These are phyloP conservation scores for Spatulosminthurus flaviceps DNA, from an alignment of 2,888 invertebrate genomes.

Conservation along the genomic window DNA sequence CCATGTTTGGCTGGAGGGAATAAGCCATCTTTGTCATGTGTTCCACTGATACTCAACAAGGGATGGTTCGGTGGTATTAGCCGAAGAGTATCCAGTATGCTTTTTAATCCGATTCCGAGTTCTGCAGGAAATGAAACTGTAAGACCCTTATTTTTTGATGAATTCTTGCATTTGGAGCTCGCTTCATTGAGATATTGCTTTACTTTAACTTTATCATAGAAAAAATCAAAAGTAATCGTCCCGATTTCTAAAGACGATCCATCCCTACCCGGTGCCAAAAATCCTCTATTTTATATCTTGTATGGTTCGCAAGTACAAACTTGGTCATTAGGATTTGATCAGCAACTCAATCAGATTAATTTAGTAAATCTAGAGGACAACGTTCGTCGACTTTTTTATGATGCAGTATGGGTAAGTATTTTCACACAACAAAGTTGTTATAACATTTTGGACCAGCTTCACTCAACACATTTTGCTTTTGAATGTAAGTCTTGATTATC, in stretches of 20 bases:
- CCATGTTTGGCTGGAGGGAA: constrained; percentile 73
- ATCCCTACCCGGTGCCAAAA: constrained; percentile 52
- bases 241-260: constrained; percentile 54
- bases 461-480: too few species aligned
- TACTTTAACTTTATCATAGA: constrained; percentile 55
- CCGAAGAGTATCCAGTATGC: constrained; percentile 73
- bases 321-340: constrained; percentile 75
- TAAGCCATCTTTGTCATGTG: constrained; percentile 73
- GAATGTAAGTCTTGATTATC: too few species aligned
- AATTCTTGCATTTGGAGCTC: too few species aligned
- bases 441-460: too few species aligned
- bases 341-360: constrained; percentile 73
- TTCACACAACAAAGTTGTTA: neutral
- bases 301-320: constrained; percentile 83
- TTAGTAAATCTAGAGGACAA: constrained; percentile 74
- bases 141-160: too few species aligned
- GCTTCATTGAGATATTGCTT: too few species aligned
- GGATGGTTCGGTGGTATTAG: constrained; percentile 90
- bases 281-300: constrained; percentile 73
- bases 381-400: constrained; percentile 77
- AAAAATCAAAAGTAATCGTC: constrained; percentile 58
- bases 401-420: constrained; percentile 73
- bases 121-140: constrained; percentile 35
- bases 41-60: constrained; percentile 74
- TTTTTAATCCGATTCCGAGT: constrained; percentile 44